A percentile compares a stretch with the other conserved stretches of the same genome.
These are phyloP conservation scores for Rhizomys pruinosus DNA, from an alignment of 2,113 vertebrate species.

Conservation along the genomic window DNA sequence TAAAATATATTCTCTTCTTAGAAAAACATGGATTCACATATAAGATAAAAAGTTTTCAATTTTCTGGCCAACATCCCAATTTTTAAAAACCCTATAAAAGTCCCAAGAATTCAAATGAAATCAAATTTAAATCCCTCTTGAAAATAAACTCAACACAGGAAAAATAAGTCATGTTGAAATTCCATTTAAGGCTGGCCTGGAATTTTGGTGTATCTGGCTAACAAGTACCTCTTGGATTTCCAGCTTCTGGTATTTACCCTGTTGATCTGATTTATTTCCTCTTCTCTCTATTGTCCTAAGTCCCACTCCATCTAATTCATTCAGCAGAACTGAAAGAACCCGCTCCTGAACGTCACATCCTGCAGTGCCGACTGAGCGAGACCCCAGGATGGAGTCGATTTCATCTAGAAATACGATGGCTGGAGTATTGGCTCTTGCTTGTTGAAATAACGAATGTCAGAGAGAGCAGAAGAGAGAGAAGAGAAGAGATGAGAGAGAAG, in stretches of 20 bases:
- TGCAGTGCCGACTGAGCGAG: conserved; percentile 83
- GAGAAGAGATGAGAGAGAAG: too few species aligned
- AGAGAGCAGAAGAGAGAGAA: conserved; percentile 88
- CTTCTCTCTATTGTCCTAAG: conserved; percentile 92
- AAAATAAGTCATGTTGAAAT: conserved; percentile 65
- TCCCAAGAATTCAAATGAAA: neutral
- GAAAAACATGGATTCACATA: conserved; percentile 68
- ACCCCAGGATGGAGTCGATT: conserved; percentile 95
- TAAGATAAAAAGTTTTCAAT: conserved; percentile 14
- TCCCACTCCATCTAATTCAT: conserved; percentile 96
- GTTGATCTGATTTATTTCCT: conserved; percentile 83
- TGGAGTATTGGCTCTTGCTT: conserved; percentile 94
- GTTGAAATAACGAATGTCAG: conserved; percentile 91
- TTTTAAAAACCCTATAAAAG: neutral
- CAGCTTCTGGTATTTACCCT: conserved; percentile 83
- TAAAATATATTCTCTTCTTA: conserved; percentile 3
- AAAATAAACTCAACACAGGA: neutral
- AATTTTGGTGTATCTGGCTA: neutral
- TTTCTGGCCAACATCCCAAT: conserved; percentile 15
- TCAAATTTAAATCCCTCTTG: conserved; percentile 66
- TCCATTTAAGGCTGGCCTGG: conserved; percentile 56
- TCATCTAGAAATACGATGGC: conserved; percentile 97
- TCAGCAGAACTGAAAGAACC: conserved; percentile 95
- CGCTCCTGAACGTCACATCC: conserved; percentile 89
- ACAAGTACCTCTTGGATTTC: conserved; percentile 84